A percentile compares a stretch with the other conserved stretches of the same genome.
Evolutionary conservation across 2,113 vertebrate species (phyloP).

Genomic region (Scomber japonicus): DNA sequence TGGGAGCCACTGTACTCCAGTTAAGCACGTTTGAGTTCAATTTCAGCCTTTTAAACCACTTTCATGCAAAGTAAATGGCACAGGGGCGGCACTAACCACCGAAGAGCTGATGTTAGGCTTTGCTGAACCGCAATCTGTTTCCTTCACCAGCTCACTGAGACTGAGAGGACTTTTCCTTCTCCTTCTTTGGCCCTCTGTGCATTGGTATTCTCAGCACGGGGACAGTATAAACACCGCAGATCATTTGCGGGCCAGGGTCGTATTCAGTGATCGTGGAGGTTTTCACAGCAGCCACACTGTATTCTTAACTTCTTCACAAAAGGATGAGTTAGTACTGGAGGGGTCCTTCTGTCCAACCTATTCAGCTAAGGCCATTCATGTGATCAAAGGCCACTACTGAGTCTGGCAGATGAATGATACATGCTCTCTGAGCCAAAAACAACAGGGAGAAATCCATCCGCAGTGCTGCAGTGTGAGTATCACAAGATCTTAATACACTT

Average conservation of each 20-base stretch:
- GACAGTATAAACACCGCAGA: constrained; percentile 55
- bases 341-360: constrained; percentile 43
- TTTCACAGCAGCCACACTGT: constrained; percentile 27
- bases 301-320: constrained; percentile 39
- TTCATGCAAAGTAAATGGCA: constrained; percentile 6
- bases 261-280: constrained; percentile 6
- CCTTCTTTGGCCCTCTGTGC: constrained; percentile 52
- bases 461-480: constrained; percentile 7
- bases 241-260: constrained; percentile 1
- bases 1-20: constrained; percentile 3
- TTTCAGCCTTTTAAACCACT: constrained; percentile 30
- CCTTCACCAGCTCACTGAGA: constrained; percentile 21
- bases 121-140: constrained; percentile 43
- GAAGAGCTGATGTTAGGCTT: constrained; percentile 9
- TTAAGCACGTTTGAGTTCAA: constrained; percentile 4
- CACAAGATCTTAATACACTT: constrained; percentile 14
- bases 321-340: constrained; percentile 23
- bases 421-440: constrained; percentile 44
- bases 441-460: constrained; percentile 26
- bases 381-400: constrained; percentile 37
- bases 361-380: constrained; percentile 31
- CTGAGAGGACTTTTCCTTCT: constrained; percentile 8
- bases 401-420: constrained; percentile 22
- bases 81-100: constrained; percentile 7
- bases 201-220: constrained; percentile 59